A percentile compares a stretch with the other conserved stretches of the same genome.
Evolutionary conservation across 2,888 invertebrate species (phyloP).

Genomic region (Sabatieria punctata): DNA sequence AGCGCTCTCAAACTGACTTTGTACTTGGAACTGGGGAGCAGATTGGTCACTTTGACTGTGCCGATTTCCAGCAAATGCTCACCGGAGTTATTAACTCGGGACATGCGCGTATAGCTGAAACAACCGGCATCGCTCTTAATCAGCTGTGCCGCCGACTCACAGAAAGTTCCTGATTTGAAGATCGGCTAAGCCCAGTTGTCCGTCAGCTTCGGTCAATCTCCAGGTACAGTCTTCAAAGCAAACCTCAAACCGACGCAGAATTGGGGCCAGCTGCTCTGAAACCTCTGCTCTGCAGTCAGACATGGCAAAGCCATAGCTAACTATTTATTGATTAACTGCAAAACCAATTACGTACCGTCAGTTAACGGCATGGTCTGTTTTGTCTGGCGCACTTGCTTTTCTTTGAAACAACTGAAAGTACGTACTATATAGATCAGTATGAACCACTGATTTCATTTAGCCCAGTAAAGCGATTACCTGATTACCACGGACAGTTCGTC

Average conservation of each 20-base stretch:
- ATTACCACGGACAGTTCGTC: slow-evolving; percentile 90
- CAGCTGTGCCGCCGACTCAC: slow-evolving; percentile 37
- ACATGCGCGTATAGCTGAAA: slow-evolving; percentile 72
- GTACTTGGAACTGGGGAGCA: slow-evolving; percentile 81
- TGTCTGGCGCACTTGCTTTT: slow-evolving; percentile 31
- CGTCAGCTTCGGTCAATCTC: slow-evolving; percentile 91
- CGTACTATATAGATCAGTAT: slow-evolving; percentile 3
- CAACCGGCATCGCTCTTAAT: slow-evolving; percentile 1
- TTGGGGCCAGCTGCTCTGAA: slow-evolving; percentile 10
- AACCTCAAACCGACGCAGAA: slow-evolving; percentile 56
- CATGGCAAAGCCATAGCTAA: no score
- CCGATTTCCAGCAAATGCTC: slow-evolving; percentile 91
- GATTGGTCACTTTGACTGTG: slow-evolving; percentile 80
- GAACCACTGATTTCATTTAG: slow-evolving; percentile 7
- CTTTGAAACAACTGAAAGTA: slow-evolving; percentile 32
- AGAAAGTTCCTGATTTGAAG: slow-evolving; percentile 83
- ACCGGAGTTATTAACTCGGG: slow-evolving; percentile 86
- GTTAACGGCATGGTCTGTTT: slow-evolving; percentile 7
- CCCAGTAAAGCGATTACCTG: no score
- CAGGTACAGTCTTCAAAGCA: slow-evolving; percentile 97
- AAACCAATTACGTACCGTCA: slow-evolving; percentile 7
- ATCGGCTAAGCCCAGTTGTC: slow-evolving; percentile 91
- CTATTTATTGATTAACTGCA: no score
- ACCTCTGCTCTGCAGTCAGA: no score
- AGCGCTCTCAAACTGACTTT: slow-evolving; percentile 42